These are phyloP conservation scores for Entomyzon cyanotis DNA, from an alignment of 2,113 vertebrate genomes.

Conservation along the genomic window DNA sequence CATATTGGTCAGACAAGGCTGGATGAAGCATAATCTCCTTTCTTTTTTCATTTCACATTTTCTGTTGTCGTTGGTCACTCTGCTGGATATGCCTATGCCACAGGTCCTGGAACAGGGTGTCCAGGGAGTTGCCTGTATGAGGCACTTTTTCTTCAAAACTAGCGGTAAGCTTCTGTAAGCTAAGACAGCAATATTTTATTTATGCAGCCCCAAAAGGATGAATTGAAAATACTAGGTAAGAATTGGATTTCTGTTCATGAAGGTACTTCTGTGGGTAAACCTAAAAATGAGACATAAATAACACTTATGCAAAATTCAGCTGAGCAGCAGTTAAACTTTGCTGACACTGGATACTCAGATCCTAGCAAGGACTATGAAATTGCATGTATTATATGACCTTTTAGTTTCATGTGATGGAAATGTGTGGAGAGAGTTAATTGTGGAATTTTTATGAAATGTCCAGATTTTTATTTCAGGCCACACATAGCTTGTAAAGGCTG, in stretches of 20 bases:
- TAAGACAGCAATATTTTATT: slow-evolving; percentile 61
- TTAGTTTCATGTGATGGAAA: background rate
- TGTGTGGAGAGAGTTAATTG: background rate
- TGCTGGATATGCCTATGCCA: slow-evolving; percentile 89
- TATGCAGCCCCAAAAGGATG: background rate
- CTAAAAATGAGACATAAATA: background rate
- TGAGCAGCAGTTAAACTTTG: background rate
- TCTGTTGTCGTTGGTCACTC: slow-evolving; percentile 89
- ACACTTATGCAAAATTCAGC: background rate
- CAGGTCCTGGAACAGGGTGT: slow-evolving; percentile 92
- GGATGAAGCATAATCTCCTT: slow-evolving; percentile 87
- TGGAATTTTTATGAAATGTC: background rate
- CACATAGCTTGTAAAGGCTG: background rate
- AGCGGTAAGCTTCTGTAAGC: slow-evolving; percentile 91
- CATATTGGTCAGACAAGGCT: slow-evolving; percentile 81
- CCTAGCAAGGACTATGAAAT: background rate
- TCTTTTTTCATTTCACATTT: slow-evolving; percentile 92
- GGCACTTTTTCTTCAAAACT: slow-evolving; percentile 90
- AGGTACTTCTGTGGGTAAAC: background rate
- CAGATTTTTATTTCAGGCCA: background rate
- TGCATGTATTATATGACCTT: background rate
- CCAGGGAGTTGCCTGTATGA: slow-evolving; percentile 92
- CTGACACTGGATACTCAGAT: background rate
- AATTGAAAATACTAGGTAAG: background rate
- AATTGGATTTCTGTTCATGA: background rate